Evolutionary conservation across 1,140 invertebrate species (phyloP), one percentile per base, ranked within the genome.

Genomic region (Aphidius ervi): DNA sequence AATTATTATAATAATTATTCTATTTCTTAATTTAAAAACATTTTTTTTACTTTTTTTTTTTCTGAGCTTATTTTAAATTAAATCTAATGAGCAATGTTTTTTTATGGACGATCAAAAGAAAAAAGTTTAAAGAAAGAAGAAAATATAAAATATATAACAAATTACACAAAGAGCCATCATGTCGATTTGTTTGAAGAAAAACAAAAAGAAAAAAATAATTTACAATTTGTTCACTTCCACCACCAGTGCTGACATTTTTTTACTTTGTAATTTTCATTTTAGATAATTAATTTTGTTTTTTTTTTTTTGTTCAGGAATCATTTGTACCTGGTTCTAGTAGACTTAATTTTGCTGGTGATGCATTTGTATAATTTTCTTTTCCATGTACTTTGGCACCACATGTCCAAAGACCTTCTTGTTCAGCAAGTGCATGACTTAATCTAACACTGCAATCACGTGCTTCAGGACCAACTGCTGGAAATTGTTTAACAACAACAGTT

Each of bases 241-340:
- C 52, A 54, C 52, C 39, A 58, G 20, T 48, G 6, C 6, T 48
- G 10, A 48, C n/a, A n/a, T 9, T 7, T 48, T 9, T 16, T n/a
- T 48, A 5, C 3, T 48, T 9, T 10, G 2, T 45, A 31, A 31
- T 31, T 31, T 31, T 31, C 23, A 31, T 31, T 10, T 8, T 3
- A 10, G 0, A 1, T 45, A 45, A 5, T 16, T 48, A 48, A n/a
- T 48, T 48, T n/a, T 40, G 39, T 47, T 49, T 9, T 6, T 54
- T 39, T 39, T 54, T 52, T 37, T 50, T 41, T 47, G 41, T 49
- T 70, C 67, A 72, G 61, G 67, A 68, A 59, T 71, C 67, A 64
- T 72, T 68, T 66, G 68, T 78, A 81, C 79, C 78, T 79, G 75
- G 74, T 65, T 80, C 74, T 16, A 80, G 74, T 39, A 81, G 72